Evolutionary conservation across 2,797 vertebrate genomes (phyloP), one percentile per base, ranked within the genome.

Genomic region (Gymnothorax reevesii): DNA sequence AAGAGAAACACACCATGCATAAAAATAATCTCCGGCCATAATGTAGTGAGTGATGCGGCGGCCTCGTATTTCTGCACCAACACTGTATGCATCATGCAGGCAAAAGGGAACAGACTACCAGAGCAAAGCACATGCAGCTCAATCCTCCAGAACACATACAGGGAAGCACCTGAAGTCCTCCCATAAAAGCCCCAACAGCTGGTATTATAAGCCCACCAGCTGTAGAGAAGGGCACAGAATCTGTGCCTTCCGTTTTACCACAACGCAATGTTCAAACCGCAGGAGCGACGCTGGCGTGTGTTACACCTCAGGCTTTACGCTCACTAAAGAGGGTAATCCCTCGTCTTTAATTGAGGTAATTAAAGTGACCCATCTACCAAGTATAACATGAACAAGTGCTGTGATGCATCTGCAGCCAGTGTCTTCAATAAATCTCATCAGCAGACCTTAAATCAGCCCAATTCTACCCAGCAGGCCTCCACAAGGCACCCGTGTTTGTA

Each of bases 331-430:
- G 86, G 25, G 55, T 83, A 84, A 86, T 88, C 8, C 60, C 64
- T 22, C 85, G 71, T 49, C n/a, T 71, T 86, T 87, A 87, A 91
- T 42, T 84, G 84, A 89, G 69, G 25, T 49, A 71, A 82, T 90
- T 90, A 87, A 88, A 89, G 83, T 64, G 12, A 79, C 84, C 88
- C 83, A 84, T 55, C 60, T 84, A 84, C 75, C 84, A 87, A 85
- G 86, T 84, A 59, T 84, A 82, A 57, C 27, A 71, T n/a, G 86
- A 54, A 87, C 75, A 52, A 52, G 82, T 49, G 33, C 57, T 83
- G 82, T 7, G 20, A 83, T 83, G 13, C n/a, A 15, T 85, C 77
- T 27, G 33, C 15, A 71, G 12, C 10, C 52, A 6, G 9, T 27
- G 49, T 55, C 8, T 33, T 25, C 20, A 84, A 54, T 83, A 25